A percentile compares a stretch with the other conserved stretches of the same genome.
Conservation (phyloP, 2,797 vertebrate genomes). For the Sebastes oblongus region DNA sequence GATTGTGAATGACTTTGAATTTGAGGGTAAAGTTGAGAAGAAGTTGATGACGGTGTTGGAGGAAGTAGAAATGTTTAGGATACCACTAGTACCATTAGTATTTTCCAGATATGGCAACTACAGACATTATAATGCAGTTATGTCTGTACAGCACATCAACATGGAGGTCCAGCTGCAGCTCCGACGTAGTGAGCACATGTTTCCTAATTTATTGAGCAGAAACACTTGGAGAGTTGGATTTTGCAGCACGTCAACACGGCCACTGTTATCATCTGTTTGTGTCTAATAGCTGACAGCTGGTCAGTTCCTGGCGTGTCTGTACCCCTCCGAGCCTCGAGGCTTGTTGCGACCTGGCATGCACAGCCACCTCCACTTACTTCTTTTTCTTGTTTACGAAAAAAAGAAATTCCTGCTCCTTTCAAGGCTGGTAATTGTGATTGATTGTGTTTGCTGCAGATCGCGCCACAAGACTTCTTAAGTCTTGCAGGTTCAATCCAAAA, state of each 20-base stretch:
- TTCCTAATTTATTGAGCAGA: neutral
- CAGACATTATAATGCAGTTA: neutral
- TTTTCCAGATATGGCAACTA: neutral
- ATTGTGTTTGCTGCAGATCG: constrained; percentile 26
- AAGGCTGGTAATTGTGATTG: constrained; percentile 25
- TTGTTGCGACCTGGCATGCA: constrained; percentile 7
- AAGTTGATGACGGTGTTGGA: neutral
- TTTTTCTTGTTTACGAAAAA: neutral
- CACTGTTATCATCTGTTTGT: neutral
- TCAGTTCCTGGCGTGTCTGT: constrained; percentile 11
- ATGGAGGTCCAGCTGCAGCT: neutral
- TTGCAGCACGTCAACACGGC: neutral
- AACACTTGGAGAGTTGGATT: neutral
- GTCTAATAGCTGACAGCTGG: constrained; percentile 20
- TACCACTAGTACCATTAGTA: neutral
- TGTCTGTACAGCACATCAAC: neutral
- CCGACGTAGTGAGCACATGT: neutral
- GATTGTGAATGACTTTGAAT: constrained; percentile 13
- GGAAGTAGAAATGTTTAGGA: neutral
- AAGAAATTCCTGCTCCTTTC: neutral
- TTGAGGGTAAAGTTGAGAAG: neutral
- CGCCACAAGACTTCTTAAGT: neutral
- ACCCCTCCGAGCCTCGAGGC: neutral
- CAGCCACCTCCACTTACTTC: neutral
- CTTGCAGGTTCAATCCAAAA: neutral